These are phyloP conservation scores for Microplitis mediator DNA, from an alignment of 1,140 invertebrate genomes.

Conservation along the genomic window DNA sequence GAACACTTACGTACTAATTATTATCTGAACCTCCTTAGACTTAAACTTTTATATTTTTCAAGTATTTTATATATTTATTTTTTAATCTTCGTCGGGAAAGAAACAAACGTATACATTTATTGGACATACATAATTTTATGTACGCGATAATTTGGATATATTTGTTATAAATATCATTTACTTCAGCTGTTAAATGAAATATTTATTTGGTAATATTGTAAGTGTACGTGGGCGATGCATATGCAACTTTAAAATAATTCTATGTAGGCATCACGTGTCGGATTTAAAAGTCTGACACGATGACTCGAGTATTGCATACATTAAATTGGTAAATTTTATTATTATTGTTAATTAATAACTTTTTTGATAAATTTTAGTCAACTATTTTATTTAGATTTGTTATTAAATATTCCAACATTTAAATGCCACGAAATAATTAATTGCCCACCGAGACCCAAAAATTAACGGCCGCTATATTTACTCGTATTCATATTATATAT, in stretches of 20 bases:
- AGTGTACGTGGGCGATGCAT: slow-evolving; percentile 24
- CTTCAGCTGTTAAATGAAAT: neutral
- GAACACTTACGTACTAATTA: slow-evolving; percentile 59
- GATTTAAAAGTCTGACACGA: slow-evolving; percentile 31
- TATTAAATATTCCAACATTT: neutral
- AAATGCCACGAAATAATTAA: too few relatives aligned
- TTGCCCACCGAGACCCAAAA: too few relatives aligned
- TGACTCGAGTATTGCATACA: slow-evolving; percentile 41
- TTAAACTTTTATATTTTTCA: slow-evolving; percentile 33
- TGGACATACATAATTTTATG: slow-evolving; percentile 33
- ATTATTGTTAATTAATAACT: neutral
- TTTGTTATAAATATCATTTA: too few relatives aligned
- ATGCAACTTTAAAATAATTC: slow-evolving; percentile 45
- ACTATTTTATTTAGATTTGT: neutral
- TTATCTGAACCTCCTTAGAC: slow-evolving; percentile 57
- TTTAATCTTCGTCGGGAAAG: slow-evolving; percentile 12
- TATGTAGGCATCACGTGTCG: slow-evolving; percentile 43
- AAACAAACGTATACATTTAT: slow-evolving; percentile 22
- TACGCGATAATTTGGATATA: slow-evolving; percentile 4
- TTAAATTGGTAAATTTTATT: neutral
- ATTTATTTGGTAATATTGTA: slow-evolving; percentile 20
- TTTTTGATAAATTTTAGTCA: slow-evolving; percentile 6
- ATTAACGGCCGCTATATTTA: too few relatives aligned
- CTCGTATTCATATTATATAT: neutral
- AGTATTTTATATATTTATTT: neutral